A percentile compares a stretch with the other conserved stretches of the same genome.
These are phyloP conservation scores for Cassiopea xamachana DNA, from an alignment of 30 jellyfish, hydroid and myxozoan species.

Conservation along the genomic window DNA sequence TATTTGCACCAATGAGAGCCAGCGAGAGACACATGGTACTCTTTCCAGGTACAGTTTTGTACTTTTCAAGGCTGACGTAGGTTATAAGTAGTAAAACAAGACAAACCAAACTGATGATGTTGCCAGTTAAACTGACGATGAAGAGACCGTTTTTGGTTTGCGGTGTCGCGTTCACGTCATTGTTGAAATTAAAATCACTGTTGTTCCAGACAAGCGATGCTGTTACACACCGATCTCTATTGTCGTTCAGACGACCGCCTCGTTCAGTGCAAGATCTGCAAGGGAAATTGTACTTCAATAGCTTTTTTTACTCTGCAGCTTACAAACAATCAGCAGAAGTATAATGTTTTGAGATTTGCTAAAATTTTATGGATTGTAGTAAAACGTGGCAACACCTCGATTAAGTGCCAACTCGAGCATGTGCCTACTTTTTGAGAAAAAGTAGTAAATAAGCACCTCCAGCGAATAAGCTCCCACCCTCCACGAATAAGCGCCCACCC, in stretches of 20 bases:
- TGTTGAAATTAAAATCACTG: not conserved
- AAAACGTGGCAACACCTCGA: too few relatives aligned
- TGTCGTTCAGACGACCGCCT: conserved; percentile 14
- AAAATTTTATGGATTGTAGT: too few relatives aligned
- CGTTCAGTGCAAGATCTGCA: conserved; percentile 18
- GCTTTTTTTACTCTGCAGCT: too few relatives aligned
- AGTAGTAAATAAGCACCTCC: too few relatives aligned
- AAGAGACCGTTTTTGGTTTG: not conserved
- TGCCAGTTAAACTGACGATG: conserved; percentile 40
- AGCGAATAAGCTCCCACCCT: too few relatives aligned
- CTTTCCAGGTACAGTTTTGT: conserved; percentile 42
- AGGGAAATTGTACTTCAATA: not conserved
- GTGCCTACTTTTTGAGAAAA: too few relatives aligned
- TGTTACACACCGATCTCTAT: not conserved
- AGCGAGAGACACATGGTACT: conserved; percentile 48
- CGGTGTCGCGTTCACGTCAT: not conserved
- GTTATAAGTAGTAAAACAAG: conserved; percentile 13
- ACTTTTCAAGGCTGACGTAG: conserved; percentile 10
- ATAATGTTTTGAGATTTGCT: too few relatives aligned
- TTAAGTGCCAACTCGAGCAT: too few relatives aligned
- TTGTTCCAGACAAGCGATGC: not conserved
- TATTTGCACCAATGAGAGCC: conserved; percentile 20
- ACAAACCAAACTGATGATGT: conserved; percentile 14
- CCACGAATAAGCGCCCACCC: too few relatives aligned
- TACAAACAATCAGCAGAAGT: too few relatives aligned